Evolutionary conservation across 2,113 vertebrate species (phyloP).

Genomic region (Oryzias celebensis): DNA sequence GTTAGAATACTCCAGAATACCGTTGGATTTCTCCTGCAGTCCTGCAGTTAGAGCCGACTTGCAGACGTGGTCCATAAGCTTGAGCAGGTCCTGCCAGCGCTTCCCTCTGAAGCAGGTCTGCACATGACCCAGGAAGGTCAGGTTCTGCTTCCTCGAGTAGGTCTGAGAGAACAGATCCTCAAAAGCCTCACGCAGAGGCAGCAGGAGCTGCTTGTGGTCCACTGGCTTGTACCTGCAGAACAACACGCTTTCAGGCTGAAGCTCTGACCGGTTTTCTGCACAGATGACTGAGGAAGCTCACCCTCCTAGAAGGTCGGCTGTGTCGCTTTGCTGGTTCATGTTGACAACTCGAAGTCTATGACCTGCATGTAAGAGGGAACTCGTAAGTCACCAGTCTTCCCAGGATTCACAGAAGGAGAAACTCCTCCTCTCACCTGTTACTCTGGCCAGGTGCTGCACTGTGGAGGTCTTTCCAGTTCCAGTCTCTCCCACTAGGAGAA

Average conservation of each 20-base stretch:
- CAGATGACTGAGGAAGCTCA: constrained; percentile 64
- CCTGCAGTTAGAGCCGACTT: constrained; percentile 88
- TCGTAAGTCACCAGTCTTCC: neutral
- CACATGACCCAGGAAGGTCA: constrained; percentile 93
- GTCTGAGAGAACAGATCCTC: constrained; percentile 95
- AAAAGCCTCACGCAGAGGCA: constrained; percentile 91
- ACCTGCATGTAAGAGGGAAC: constrained; percentile 69
- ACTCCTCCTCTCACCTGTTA: constrained; percentile 78
- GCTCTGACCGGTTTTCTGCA: neutral
- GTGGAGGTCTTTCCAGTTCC: constrained; percentile 97
- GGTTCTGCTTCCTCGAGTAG: constrained; percentile 94
- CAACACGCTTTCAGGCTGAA: neutral
- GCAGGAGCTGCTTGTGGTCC: constrained; percentile 89
- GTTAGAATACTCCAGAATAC: constrained; percentile 59
- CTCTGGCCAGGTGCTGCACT: constrained; percentile 88
- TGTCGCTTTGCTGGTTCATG: constrained; percentile 99
- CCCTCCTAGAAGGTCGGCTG: constrained; percentile 94
- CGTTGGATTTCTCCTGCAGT: constrained; percentile 80
- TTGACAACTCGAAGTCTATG: constrained; percentile 89
- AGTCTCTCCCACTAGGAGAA: constrained; percentile 94
- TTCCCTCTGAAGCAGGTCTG: constrained; percentile 95
- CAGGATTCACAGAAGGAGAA: neutral
- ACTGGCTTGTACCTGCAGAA: constrained; percentile 90
- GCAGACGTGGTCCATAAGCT: constrained; percentile 94
- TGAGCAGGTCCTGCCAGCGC: constrained; percentile 92